Percentiles rank a stretch among this genome's conserved stretches.
phyloP scores from a whole-genome alignment of 2,888 invertebrate species.

The Sinelater perroti region DNA sequence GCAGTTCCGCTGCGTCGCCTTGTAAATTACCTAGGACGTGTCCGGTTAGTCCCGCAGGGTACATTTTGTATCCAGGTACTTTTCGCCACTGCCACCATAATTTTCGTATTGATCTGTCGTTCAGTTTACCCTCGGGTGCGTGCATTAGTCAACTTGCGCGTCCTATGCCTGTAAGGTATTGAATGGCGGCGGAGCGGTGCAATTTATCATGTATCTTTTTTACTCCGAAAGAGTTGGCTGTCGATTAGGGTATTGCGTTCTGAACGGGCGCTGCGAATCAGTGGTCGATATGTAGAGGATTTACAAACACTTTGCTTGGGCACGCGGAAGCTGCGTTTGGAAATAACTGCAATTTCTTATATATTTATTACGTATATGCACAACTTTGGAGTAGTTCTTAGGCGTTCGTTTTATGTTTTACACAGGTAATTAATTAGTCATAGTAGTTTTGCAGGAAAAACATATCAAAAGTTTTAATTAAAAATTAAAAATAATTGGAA shows the following conservation, averaged over 20 bases:
- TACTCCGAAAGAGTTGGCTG: neutral
- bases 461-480: no score
- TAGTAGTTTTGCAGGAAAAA: no score
- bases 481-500: no score
- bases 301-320: no score
- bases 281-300: no score
- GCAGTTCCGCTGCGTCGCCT: constrained; percentile 17
- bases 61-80: constrained; percentile 21
- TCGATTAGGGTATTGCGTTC: constrained; percentile 14
- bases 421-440: no score
- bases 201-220: constrained; percentile 21
- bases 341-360: no score
- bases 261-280: no score
- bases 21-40: constrained; percentile 22
- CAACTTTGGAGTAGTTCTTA: no score
- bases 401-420: no score
- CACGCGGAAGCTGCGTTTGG: no score
- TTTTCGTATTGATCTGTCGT: constrained; percentile 29
- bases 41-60: constrained; percentile 16
- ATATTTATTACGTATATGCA: no score
- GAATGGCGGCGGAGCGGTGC: neutral
- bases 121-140: constrained; percentile 17
- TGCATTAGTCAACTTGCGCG: constrained; percentile 21
- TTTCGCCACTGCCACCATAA: constrained; percentile 21
- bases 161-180: constrained; percentile 12